Evolutionary conservation across 1,140 invertebrate genomes (phyloP), one percentile per base, ranked within the genome.

Genomic region (Tetramorium simillimum): DNA sequence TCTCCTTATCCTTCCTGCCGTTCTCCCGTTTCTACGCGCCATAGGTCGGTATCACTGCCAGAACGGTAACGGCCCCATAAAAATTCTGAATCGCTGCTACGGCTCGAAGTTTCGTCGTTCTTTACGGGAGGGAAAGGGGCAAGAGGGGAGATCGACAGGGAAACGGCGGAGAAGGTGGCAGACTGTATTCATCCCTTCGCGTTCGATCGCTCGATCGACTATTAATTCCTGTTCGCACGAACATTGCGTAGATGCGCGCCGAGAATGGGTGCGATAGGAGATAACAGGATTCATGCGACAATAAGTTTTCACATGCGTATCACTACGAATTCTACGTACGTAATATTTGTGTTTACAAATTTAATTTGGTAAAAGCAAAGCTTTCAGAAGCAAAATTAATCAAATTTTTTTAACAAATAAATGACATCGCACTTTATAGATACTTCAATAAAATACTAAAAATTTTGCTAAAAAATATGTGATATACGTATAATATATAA

Each of bases 61-160:
- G 89, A 88, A 90, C 91, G 92, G 89, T 93, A 94, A 94, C 93
- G 93, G 91, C 91, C 87, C 90, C 88, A 92, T 93, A 93, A 94
- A 93, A 94, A 91, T 93, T 91, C 92, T 82, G 90, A 93, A 94
- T 94, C 90, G 89, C 89, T 82, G 88, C 90, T 90, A 91, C 92
- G 92, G 91, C 33, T 91, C 87, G 87, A 93, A 91, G 90, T 93
- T 92, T 92, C 90, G 77, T 86, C 89, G 84, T 89, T 85, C 77
- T 88, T 91, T 91, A 84, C 85, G 85, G 12, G 12, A 37, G 43
- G 49, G 37, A 14, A 28, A 40, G 28, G 40, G 60, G 43, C 3
- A 7, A 24, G 56, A 9, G 21, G 28, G 24, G 5, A 3, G 28
- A 40, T 37, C 12, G 18, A 53, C 16, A 49, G 40, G 33, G 40